Conservation (phyloP, 2,797 vertebrate genomes). For the Glossophaga mutica region DNA sequence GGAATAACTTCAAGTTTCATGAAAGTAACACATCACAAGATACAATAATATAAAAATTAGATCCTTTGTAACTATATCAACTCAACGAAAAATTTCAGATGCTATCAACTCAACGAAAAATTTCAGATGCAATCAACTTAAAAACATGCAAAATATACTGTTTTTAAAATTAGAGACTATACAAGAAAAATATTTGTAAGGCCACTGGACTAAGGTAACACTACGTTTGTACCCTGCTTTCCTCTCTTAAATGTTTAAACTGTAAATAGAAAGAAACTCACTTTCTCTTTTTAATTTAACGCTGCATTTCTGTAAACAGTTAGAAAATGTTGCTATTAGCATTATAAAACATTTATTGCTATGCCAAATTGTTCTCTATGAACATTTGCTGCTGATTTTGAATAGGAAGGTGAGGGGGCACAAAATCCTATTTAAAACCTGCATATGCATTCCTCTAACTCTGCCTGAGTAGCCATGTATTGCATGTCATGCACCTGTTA, state of each 20-base stretch:
- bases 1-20: neutral
- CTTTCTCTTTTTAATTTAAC: constrained; percentile 32
- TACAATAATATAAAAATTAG: neutral
- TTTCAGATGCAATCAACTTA: neutral
- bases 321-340: constrained; percentile 44
- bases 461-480: neutral
- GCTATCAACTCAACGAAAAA: neutral
- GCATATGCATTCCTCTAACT: neutral
- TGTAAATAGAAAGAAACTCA: constrained; percentile 6
- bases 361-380: constrained; percentile 37
- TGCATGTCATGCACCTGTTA: neutral
- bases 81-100: neutral
- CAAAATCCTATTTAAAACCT: constrained; percentile 3
- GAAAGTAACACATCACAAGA: constrained; percentile 17
- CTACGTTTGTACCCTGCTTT: neutral
- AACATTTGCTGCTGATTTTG: constrained; percentile 45
- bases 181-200: constrained; percentile 31
- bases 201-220: neutral
- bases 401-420: neutral
- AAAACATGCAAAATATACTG: neutral
- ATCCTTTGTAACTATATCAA: neutral
- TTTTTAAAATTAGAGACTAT: neutral
- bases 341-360: constrained; percentile 52
- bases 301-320: constrained; percentile 1
- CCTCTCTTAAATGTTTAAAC: constrained; percentile 34